Base-by-base conservation (phyloP, 2,113 vertebrate genomes). In the Paraplagusia blochii region DNA sequence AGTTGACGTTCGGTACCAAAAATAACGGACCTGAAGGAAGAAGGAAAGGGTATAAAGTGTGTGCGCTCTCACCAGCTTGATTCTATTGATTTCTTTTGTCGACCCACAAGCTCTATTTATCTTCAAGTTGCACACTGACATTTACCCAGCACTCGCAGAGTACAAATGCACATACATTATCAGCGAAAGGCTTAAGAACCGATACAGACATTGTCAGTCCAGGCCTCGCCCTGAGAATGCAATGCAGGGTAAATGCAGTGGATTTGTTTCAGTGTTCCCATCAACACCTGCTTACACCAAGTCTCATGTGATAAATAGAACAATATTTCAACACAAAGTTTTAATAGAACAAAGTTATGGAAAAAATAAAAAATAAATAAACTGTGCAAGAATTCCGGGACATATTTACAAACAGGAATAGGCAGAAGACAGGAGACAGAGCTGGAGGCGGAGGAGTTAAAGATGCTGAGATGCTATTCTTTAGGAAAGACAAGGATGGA, bases 1-100 rank as follows among this genome's bases (percentile, higher is more conserved):
- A 29, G 22, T 29, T 29, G 22, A 29, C 22, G 22, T 29, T 29
- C 22, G 6, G 22, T 29, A 6, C 22, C 2, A 29, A 29, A 58
- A 45, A 36, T 34, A 65, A 18, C 39, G 33, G 52, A 49, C 69
- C 67, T 69, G 53, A 34, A 68, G 38, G 5, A 55, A 39, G 33
- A 46, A 59, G 38, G 50, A 9, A 12, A 13, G 1, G 22, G 50
- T 14, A 12, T 17, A n/a, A 2, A 8, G 48, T 44, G n/a, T n/a
- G 54, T 7, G 73, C 56, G 2, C 22, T 29, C 22, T 29, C 49
- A 18, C 52, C 45, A 15, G 62, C 14, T 53, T 8, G 44, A 44
- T 72, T 77, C 40, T 58, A 75, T 79, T 77, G 50, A 71, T 79
- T 81, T 63, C 58, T 63, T 63, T 62, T 66, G 54, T 58, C 52